phyloP scores from a whole-genome alignment of 2,113 vertebrate genomes.

The Tauraco erythrolophus region DNA sequence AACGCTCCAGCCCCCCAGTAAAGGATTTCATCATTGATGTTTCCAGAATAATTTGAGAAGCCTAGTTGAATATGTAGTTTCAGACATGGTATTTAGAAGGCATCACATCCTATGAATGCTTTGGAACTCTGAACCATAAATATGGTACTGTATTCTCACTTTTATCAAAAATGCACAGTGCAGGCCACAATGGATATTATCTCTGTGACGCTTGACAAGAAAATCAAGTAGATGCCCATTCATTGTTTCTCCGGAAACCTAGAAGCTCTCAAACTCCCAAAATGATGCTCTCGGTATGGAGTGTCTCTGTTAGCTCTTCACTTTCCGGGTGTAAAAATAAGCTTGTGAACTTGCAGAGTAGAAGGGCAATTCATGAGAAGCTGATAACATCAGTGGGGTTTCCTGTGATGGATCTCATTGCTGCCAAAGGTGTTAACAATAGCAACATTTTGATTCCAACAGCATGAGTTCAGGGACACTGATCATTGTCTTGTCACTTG shows the following conservation, averaged over 20 bases:
- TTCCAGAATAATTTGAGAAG: background rate
- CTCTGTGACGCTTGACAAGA: background rate
- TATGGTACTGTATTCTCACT: background rate
- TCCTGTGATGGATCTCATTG: background rate
- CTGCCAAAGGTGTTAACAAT: background rate
- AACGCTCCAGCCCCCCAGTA: background rate
- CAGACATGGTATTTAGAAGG: background rate
- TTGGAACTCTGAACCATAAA: background rate
- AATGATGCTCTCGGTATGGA: background rate
- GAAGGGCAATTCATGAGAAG: background rate
- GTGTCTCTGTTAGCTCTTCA: background rate
- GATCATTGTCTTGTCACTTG: background rate
- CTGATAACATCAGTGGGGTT: background rate
- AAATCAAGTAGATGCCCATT: background rate
- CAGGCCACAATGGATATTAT: background rate
- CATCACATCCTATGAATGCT: background rate
- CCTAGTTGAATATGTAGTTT: background rate
- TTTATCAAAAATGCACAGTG: background rate
- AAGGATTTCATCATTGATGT: background rate
- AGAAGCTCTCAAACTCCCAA: background rate
- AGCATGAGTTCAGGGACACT: background rate
- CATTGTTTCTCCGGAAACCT: background rate
- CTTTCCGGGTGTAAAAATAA: background rate
- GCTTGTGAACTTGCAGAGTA: background rate
- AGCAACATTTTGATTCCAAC: background rate